Evolutionary conservation across 1,140 invertebrate genomes (phyloP).

Genomic region (Bradysia coprophila): DNA sequence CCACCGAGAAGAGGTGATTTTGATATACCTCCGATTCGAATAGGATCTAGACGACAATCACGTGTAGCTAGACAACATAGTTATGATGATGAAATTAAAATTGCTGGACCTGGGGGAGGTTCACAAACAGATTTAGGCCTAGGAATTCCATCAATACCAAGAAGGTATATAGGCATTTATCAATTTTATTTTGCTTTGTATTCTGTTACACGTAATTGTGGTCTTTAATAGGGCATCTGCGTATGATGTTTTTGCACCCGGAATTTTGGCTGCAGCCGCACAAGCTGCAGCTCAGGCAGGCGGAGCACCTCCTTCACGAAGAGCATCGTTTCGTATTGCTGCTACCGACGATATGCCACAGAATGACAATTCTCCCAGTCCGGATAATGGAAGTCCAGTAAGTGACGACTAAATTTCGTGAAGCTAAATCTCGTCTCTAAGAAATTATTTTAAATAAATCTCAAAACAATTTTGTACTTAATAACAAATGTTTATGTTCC

Average conservation of each 20-base stretch:
- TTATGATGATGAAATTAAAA: conserved; percentile 54
- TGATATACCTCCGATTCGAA: conserved; percentile 16
- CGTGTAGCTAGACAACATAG: conserved; percentile 54
- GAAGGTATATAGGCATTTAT: conserved; percentile 26
- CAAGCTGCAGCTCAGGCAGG: conserved; percentile 19
- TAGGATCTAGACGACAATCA: conserved; percentile 40
- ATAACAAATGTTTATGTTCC: no score
- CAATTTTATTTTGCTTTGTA: not conserved
- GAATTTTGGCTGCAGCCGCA: conserved; percentile 13
- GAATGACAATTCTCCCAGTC: conserved; percentile 30
- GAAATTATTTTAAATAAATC: no score
- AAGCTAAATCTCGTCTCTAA: no score
- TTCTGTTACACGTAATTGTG: not conserved
- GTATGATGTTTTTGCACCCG: conserved; percentile 50
- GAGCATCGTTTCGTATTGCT: conserved; percentile 46
- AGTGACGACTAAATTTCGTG: no score
- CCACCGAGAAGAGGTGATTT: conserved; percentile 21
- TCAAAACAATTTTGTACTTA: no score
- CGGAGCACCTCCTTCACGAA: conserved; percentile 26
- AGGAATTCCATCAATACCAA: conserved; percentile 43
- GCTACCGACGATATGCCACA: conserved; percentile 29
- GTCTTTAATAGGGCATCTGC: conserved; percentile 42
- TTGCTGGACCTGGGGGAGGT: conserved; percentile 15
- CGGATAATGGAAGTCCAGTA: conserved; percentile 24
- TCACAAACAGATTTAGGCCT: conserved; percentile 26